Evolutionary conservation across 92 coral and sea anemone species (phyloP).

Genomic region (Palythoa heliodiscus): DNA sequence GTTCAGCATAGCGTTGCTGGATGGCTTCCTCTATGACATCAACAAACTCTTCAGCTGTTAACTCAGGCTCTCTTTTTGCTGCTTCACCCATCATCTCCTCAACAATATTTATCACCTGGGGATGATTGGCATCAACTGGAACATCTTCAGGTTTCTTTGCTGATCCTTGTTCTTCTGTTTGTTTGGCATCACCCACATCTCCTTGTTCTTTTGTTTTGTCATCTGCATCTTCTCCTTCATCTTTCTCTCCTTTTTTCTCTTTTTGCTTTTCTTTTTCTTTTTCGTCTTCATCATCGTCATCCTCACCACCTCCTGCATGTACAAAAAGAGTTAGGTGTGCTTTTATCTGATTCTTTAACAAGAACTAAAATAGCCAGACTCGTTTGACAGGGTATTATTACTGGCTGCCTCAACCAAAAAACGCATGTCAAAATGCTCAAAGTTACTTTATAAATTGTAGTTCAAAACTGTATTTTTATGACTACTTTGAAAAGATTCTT

Average conservation of each 20-base stretch:
- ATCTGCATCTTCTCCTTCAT: slow-evolving; percentile 49
- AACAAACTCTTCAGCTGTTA: slow-evolving; percentile 89
- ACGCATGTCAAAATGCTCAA: no score
- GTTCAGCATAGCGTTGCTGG: slow-evolving; percentile 77
- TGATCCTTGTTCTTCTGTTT: slow-evolving; percentile 28
- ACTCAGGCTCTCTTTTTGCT: slow-evolving; percentile 81
- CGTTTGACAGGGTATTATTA: no score
- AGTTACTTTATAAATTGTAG: no score
- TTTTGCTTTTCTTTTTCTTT: slow-evolving; percentile 47
- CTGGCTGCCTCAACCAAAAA: no score
- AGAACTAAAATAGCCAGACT: no score
- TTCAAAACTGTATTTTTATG: no score
- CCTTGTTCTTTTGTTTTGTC: slow-evolving; percentile 27
- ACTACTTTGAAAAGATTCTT: no score
- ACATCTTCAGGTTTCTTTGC: slow-evolving; percentile 51
- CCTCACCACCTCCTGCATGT: slow-evolving; percentile 32
- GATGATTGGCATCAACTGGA: slow-evolving; percentile 85
- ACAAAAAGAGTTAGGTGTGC: neutral
- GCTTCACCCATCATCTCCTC: slow-evolving; percentile 85
- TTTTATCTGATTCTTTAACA: neutral
- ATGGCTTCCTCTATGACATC: slow-evolving; percentile 93
- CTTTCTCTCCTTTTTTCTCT: slow-evolving; percentile 42
- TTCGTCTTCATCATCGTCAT: slow-evolving; percentile 57
- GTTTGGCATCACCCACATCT: slow-evolving; percentile 43
- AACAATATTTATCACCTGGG: slow-evolving; percentile 85